phyloP scores from a whole-genome alignment of 2,888 invertebrate species.

The Camptogramma bilineatum region DNA sequence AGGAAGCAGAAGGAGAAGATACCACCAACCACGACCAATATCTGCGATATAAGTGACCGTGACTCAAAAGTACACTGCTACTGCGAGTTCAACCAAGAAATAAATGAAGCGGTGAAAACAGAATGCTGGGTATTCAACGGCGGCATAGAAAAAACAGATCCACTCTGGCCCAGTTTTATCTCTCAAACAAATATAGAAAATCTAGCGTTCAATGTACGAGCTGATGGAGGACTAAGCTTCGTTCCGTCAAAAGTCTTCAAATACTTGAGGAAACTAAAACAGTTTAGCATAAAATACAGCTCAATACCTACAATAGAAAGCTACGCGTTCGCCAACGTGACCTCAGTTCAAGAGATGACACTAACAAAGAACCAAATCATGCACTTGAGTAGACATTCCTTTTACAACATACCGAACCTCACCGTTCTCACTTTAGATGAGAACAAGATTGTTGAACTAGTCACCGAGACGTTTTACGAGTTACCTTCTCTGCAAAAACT shows the following conservation, averaged over 20 bases:
- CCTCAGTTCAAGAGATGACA: constrained; percentile 88
- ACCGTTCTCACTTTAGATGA: constrained; percentile 89
- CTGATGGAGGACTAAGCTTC: constrained; percentile 88
- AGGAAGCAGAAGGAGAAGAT: constrained; percentile 77
- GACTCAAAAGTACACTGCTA: constrained; percentile 88
- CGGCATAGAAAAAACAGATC: constrained; percentile 88
- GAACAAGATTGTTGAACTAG: constrained; percentile 90
- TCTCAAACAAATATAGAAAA: constrained; percentile 89
- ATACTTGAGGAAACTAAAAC: constrained; percentile 87
- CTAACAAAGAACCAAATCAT: constrained; percentile 90
- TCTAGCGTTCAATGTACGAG: constrained; percentile 89
- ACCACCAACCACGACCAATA: constrained; percentile 70
- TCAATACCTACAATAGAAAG: constrained; percentile 89
- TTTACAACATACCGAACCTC: constrained; percentile 90
- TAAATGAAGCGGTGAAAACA: constrained; percentile 87
- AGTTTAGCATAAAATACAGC: constrained; percentile 90
- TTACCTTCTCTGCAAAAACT: constrained; percentile 90
- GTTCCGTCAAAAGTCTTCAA: constrained; percentile 90
- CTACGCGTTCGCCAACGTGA: constrained; percentile 90
- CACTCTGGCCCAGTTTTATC: constrained; percentile 89
- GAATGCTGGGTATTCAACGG: constrained; percentile 92
- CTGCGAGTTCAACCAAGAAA: constrained; percentile 85
- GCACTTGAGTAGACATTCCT: constrained; percentile 87
- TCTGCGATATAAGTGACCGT: constrained; percentile 84
- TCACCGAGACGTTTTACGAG: constrained; percentile 90